These are phyloP conservation scores for Mimumesa dahlbomi DNA, from an alignment of 2,888 invertebrate genomes.

Conservation along the genomic window DNA sequence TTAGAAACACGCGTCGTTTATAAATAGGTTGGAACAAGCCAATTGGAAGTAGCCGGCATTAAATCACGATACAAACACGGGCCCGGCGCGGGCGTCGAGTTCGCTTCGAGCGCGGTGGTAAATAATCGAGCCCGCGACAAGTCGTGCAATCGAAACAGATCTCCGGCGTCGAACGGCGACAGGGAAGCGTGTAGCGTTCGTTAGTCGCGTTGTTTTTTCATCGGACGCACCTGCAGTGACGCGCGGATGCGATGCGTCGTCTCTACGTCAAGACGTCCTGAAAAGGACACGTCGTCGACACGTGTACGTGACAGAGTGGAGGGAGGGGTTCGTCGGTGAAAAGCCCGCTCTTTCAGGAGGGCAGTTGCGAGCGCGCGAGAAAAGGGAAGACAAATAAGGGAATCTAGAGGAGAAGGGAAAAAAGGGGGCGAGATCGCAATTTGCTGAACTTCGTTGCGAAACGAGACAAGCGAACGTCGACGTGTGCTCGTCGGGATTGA, in stretches of 20 bases:
- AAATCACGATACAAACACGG: no score
- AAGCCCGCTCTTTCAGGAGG: slow-evolving; percentile 31
- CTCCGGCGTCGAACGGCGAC: no score
- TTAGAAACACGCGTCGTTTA: no score
- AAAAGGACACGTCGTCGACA: slow-evolving; percentile 52
- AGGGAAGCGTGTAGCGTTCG: neutral
- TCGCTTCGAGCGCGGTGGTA: no score
- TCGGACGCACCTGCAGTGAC: neutral
- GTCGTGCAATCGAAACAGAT: no score
- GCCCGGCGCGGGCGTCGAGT: no score
- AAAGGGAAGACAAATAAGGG: slow-evolving; percentile 56
- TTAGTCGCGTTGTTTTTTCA: neutral
- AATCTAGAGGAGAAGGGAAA: slow-evolving; percentile 50
- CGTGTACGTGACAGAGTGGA: slow-evolving; percentile 57
- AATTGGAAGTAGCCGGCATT: no score
- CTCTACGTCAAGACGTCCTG: slow-evolving; percentile 39
- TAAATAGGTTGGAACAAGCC: no score
- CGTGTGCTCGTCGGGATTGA: slow-evolving; percentile 29
- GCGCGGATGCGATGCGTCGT: slow-evolving; percentile 9
- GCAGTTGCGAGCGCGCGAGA: slow-evolving; percentile 7
- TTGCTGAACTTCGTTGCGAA: slow-evolving; percentile 57
- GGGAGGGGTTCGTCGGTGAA: slow-evolving; percentile 46
- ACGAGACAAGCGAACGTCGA: slow-evolving; percentile 60
- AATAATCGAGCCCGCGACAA: neutral
- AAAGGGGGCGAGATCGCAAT: slow-evolving; percentile 58